Conservation (phyloP, 2,888 invertebrate genomes). For the Phania funesta region DNA sequence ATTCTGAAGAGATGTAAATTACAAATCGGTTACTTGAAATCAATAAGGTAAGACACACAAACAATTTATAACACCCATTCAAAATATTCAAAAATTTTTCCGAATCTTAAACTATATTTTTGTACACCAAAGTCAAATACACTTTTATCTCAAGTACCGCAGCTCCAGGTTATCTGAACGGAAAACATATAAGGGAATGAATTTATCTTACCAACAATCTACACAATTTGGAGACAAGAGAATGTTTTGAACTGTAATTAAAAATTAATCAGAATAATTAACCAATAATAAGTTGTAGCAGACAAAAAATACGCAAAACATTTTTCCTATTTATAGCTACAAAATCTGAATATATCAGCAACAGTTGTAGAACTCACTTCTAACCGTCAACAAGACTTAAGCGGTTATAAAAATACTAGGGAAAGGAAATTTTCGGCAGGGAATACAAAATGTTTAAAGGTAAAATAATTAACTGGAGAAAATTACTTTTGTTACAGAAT, state of each 20-base stretch:
- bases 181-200: background rate
- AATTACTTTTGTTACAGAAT: background rate
- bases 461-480: background rate
- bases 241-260: conserved; percentile 2
- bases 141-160: no score
- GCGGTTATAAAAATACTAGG: background rate
- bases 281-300: background rate
- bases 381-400: background rate
- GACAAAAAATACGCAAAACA: no score
- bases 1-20: no score
- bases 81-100: no score
- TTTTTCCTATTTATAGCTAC: conserved; percentile 67
- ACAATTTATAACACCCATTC: no score
- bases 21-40: no score
- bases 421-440: background rate
- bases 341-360: background rate
- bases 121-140: no score
- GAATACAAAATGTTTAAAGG: conserved; percentile 31
- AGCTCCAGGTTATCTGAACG: no score
- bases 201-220: conserved; percentile 9
- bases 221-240: background rate
- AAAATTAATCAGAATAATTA: conserved; percentile 25
- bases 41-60: no score
- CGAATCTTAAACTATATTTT: no score
- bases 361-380: conserved; percentile 55